Evolutionary conservation across 64 coral and sea anemone genomes (phyloP), one percentile per base, ranked within the genome.

Genomic region (Actinia equina): DNA sequence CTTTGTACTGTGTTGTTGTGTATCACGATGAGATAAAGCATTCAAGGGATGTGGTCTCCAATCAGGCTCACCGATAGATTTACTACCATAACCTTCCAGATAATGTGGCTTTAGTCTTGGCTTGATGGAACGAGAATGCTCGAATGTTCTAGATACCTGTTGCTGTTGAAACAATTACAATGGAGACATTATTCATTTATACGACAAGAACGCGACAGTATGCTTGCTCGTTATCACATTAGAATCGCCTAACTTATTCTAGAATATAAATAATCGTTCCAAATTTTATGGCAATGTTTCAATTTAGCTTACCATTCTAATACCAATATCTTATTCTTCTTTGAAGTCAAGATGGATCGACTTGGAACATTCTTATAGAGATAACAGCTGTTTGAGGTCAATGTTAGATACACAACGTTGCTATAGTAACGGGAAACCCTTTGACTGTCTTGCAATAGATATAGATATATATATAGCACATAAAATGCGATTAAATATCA

Each of bases 11-110:
- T 88, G 69, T 76, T 93, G 71, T 59, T 87, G 83, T 46, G 86
- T 91, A 19, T 67, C 44, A 2, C 77, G 91, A 17, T 89, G 76
- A 46, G 88, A 94, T 79, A 88, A 86, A 82, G 83, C 93, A 77
- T 99, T 99, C 87, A 89, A 83, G 0, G 82, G 86, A 77, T 95
- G 97, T 15, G 97, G 97, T 62, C 85, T 93, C 97, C 97, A 99
- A 54, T 93, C 26, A 44, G 97, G 97, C 67, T 99, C 97, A 30
- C 97, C 97, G 63, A 99, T 93, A n/a, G 97, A 95, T 22, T 87
- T 95, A 69, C 91, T 95, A 11, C 97, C 97, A 77, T 86, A 88
- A 4, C 91, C 91, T 83, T 93, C 88, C 45, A 18, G 55, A 37
- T 90, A 99, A 80, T 99, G 95, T n/a, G 97, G 93, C 46, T 94